Conservation (phyloP, 92 coral and sea anemone genomes). For the Epizoanthus scotinus region DNA sequence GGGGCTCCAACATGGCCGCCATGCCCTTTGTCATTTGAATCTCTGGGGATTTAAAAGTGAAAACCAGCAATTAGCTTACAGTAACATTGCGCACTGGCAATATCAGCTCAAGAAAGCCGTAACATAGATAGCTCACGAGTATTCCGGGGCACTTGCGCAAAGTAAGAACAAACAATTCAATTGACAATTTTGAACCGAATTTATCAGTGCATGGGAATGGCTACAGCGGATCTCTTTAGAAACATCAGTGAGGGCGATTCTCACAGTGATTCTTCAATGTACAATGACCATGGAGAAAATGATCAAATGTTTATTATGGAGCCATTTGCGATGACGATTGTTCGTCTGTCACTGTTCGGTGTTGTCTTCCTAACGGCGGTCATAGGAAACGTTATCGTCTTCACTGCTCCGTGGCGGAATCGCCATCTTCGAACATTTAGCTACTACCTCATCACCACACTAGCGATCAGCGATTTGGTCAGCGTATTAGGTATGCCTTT, state of each 20-base stretch:
- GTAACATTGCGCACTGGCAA: not conserved
- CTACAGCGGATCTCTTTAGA: not conserved
- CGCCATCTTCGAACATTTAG: slow-evolving; percentile 60
- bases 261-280: not conserved
- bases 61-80: not conserved
- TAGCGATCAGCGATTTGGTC: slow-evolving; percentile 62
- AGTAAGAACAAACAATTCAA: not conserved
- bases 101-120: not conserved
- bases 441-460: slow-evolving; percentile 60
- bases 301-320: slow-evolving; percentile 30
- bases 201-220: slow-evolving; percentile 9
- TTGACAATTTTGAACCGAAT: not conserved
- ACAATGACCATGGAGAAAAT: not conserved
- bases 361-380: slow-evolving; percentile 57
- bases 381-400: slow-evolving; percentile 59
- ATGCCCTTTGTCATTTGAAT: no score
- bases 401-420: slow-evolving; percentile 57
- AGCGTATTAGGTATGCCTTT: slow-evolving; percentile 65
- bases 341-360: slow-evolving; percentile 53
- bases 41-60: no score
- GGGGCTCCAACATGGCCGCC: no score
- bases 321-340: slow-evolving; percentile 54
- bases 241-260: not conserved
- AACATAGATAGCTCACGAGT: not conserved
- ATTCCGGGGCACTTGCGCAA: not conserved